phyloP scores from a whole-genome alignment of 2,888 invertebrate species.

The Latrodectus elegans region DNA sequence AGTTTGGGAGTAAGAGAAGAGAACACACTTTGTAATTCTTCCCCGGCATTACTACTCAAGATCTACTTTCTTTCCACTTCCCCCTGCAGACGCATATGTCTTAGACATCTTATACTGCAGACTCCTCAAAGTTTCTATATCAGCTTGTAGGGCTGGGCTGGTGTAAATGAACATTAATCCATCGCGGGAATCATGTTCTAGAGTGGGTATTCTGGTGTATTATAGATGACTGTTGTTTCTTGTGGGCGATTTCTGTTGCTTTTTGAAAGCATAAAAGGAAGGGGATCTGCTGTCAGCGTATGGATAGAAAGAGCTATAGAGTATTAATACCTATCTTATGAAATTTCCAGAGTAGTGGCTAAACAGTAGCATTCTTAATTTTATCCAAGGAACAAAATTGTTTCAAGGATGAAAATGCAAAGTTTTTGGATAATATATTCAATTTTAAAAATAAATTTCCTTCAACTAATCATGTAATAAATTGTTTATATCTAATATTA shows the following conservation, averaged over 20 bases:
- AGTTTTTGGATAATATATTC: too few species aligned
- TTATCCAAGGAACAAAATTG: neutral
- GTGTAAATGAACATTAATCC: slow-evolving; percentile 41
- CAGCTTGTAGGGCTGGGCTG: slow-evolving; percentile 11
- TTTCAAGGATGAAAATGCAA: neutral
- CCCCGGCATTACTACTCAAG: neutral
- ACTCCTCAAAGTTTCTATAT: slow-evolving; percentile 11
- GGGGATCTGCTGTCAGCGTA: neutral
- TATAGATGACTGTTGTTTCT: neutral
- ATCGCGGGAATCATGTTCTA: slow-evolving; percentile 16
- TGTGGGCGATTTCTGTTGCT: neutral
- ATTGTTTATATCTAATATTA: too few species aligned
- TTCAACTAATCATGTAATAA: too few species aligned
- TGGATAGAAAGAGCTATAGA: neutral
- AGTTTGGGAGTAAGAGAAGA: too few species aligned
- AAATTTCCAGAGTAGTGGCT: too few species aligned
- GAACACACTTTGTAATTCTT: neutral
- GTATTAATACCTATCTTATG: neutral
- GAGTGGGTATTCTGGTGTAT: neutral
- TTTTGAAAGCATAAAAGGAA: neutral
- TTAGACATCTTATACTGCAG: neutral
- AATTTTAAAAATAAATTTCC: too few species aligned
- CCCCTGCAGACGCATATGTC: neutral
- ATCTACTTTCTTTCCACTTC: neutral
- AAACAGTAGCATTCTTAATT: neutral